Evolutionary conservation across 2,888 invertebrate genomes (phyloP), one percentile per base, ranked within the genome.

Genomic region (Onchidella celtica): DNA sequence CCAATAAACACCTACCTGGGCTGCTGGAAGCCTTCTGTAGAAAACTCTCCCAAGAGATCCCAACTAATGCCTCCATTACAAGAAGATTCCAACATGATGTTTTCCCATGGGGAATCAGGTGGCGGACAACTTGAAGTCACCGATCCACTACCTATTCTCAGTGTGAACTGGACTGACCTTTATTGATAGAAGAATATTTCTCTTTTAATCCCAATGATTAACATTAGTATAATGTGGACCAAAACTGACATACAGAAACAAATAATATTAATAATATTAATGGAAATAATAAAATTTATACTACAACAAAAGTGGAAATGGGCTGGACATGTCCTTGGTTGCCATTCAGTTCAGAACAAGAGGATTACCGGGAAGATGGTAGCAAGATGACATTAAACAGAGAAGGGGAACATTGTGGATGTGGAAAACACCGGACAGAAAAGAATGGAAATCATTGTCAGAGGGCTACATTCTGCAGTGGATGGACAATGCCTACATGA

Each of bases 51-150:
- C 27, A 94, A 88, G 3, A 92, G 86, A 21, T 86, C 66, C 94
- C 94, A 94, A 3, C 87, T 87, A 1, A 93, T 85, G 1, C 93
- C 93, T 6, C 93, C 93, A 86, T 93, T 87, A 84, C 93, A 93
- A 0, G 93, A 91, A 83, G 88, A 92, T 84, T 93, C 93, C 17
- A 93, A 88, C 38, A 92, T 87, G 0, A 94, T 89, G 11, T 88
- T 87, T 84, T 93, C 93, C 4, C 86, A 85, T 0, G 85, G 85
- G 17, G 88, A 80, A 77, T 91, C 90, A 29, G 93, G 93, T 3
- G 92, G 88, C 0, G 93, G 92, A 85, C 94, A 94, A 3, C 86
- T 83, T 1, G 92, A 91, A 34, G 88, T 89, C 3, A 86, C 85
- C 1, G 93, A 92, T 55, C 87, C 85, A 86, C 93, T 93, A 0